These are phyloP conservation scores for Pristiophorus japonicus DNA, from an alignment of 2,113 vertebrate genomes.

Conservation along the genomic window DNA sequence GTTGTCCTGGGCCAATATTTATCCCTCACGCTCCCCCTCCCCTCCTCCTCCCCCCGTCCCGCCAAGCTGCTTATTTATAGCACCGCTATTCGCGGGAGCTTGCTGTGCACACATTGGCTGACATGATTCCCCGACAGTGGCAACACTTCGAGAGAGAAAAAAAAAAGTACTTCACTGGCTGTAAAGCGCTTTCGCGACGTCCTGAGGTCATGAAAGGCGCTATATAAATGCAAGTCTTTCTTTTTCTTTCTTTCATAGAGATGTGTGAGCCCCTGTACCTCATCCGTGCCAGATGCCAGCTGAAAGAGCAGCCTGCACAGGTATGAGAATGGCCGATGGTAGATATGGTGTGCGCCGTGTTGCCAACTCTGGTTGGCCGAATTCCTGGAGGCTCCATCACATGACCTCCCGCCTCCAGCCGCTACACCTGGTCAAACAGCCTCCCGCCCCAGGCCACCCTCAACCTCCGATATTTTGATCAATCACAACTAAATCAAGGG, in stretches of 20 bases:
- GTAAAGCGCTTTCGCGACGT: not conserved
- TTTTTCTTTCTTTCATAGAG: not conserved
- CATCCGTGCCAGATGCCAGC: not conserved
- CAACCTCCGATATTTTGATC: not conserved
- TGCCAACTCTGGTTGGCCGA: not conserved
- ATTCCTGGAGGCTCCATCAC: not conserved
- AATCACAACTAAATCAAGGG: too few relatives aligned
- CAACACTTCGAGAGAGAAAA: not conserved
- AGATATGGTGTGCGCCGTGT: not conserved
- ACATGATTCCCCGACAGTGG: not conserved
- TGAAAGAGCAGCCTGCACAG: not conserved
- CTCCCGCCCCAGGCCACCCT: not conserved
- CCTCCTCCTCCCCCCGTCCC: too few relatives aligned
- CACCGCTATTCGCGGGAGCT: not conserved
- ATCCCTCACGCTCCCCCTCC: not conserved
- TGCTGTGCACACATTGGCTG: not conserved
- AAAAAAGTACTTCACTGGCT: not conserved
- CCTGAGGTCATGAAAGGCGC: not conserved
- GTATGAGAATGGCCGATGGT: not conserved
- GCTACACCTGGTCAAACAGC: too few relatives aligned
- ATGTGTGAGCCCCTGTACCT: not conserved
- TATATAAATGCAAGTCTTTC: not conserved
- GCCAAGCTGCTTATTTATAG: not conserved
- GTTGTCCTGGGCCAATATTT: not conserved
- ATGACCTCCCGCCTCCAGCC: not conserved